Conservation (phyloP, 2,797 vertebrate species). For the Mus minutoides region DNA sequence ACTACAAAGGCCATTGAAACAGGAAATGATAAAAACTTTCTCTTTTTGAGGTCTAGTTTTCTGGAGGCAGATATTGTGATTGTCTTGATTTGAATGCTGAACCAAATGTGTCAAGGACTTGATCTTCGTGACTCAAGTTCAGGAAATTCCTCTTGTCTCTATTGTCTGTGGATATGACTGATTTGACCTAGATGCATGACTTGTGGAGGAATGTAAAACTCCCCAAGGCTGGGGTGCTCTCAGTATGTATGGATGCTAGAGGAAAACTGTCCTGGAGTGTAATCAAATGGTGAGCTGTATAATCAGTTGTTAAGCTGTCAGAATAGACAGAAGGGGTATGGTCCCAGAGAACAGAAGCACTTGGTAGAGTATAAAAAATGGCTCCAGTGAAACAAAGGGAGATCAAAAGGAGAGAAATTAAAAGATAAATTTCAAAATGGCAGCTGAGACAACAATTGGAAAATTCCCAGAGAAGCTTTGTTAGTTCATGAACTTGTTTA, state of each 20-base stretch:
- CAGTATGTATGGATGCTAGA: not conserved
- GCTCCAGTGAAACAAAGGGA: not conserved
- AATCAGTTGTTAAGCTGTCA: not conserved
- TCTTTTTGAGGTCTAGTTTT: conserved; percentile 32
- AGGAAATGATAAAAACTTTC: not conserved
- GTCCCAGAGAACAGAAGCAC: not conserved
- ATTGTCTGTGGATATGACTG: conserved; percentile 32
- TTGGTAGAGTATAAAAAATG: not conserved
- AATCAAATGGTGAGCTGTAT: not conserved
- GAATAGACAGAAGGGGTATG: not conserved
- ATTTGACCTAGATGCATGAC: conserved; percentile 35
- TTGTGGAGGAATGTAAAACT: conserved; percentile 1
- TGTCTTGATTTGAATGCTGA: conserved; percentile 32
- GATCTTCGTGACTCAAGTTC: conserved; percentile 25
- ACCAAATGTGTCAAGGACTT: not conserved
- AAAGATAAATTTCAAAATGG: conserved; percentile 4
- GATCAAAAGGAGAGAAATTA: not conserved
- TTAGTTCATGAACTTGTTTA: conserved; percentile 5
- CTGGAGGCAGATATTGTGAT: not conserved
- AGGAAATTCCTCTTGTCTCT: conserved; percentile 22
- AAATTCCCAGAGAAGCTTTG: conserved; percentile 21
- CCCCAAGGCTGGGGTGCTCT: not conserved
- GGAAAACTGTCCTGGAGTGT: not conserved
- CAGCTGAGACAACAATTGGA: conserved; percentile 2
- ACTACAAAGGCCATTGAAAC: not conserved